These are phyloP conservation scores for Tethya wilhelma DNA, from an alignment of 37 sponge, comb jelly and placozoan genomes.

Conservation along the genomic window DNA sequence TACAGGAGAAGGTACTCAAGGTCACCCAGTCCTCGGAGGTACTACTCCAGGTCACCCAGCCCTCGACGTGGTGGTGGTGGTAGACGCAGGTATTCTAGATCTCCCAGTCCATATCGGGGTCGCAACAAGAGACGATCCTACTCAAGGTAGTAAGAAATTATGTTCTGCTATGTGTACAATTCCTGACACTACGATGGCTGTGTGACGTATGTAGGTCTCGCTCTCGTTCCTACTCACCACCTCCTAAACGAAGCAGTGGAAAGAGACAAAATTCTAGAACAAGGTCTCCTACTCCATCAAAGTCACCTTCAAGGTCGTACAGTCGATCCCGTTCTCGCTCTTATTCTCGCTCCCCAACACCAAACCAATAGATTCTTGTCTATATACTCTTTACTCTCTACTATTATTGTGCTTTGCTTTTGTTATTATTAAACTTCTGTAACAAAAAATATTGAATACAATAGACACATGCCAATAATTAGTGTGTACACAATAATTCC, in stretches of 20 bases:
- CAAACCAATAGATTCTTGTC: neutral
- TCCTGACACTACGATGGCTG: too few relatives aligned
- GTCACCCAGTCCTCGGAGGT: constrained; percentile 22
- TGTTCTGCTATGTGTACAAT: too few relatives aligned
- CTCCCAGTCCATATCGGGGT: neutral
- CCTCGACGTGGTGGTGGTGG: constrained; percentile 1
- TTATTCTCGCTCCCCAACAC: constrained; percentile 23
- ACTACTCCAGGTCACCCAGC: constrained; percentile 40
- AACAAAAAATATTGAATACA: too few relatives aligned
- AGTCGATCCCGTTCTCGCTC: constrained; percentile 32
- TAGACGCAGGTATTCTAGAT: constrained; percentile 22
- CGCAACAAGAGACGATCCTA: neutral
- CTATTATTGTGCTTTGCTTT: neutral
- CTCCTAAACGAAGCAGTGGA: neutral
- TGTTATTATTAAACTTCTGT: too few relatives aligned
- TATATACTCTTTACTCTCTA: neutral
- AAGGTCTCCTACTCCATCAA: constrained; percentile 18
- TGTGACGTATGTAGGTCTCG: constrained; percentile 1
- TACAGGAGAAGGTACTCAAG: constrained; percentile 21
- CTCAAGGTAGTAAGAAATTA: too few relatives aligned
- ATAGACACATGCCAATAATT: too few relatives aligned
- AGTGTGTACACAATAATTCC: too few relatives aligned
- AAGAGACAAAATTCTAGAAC: constrained; percentile 2
- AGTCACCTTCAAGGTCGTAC: constrained; percentile 36
- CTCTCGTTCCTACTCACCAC: constrained; percentile 29